Evolutionary conservation across 2,797 vertebrate species (phyloP).

Genomic region (Allenopithecus nigroviridis): DNA sequence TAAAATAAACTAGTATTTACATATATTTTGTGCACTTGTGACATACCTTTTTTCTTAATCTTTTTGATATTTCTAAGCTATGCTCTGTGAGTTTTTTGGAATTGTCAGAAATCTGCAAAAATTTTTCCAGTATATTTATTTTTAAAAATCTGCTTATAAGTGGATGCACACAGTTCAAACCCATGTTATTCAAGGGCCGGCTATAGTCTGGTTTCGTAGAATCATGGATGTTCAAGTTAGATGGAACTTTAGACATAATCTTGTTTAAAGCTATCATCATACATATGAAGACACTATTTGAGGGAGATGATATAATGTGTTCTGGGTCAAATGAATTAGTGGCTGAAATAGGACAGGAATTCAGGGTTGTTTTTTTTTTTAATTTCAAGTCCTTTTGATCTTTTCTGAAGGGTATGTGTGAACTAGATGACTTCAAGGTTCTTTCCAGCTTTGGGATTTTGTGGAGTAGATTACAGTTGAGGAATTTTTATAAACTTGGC

Average conservation of each 20-base stretch:
- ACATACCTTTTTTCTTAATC: neutral
- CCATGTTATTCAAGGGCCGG: neutral
- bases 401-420: conserved; percentile 26
- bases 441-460: neutral
- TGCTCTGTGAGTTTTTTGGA: neutral
- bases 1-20: neutral
- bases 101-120: neutral
- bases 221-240: neutral
- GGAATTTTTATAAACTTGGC: conserved; percentile 24
- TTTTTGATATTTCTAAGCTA: neutral
- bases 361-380: neutral
- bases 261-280: neutral
- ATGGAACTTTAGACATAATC: neutral
- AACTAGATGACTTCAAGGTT: conserved; percentile 42
- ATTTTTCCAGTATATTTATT: neutral
- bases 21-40: neutral
- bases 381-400: neutral
- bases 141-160: neutral
- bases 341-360: neutral
- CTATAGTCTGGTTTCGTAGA: neutral
- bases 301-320: neutral
- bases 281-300: neutral
- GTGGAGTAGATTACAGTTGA: neutral
- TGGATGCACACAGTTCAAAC: neutral
- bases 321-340: neutral